Base-by-base conservation (phyloP, 2,888 invertebrate genomes). In the Portevinia maculata region DNA sequence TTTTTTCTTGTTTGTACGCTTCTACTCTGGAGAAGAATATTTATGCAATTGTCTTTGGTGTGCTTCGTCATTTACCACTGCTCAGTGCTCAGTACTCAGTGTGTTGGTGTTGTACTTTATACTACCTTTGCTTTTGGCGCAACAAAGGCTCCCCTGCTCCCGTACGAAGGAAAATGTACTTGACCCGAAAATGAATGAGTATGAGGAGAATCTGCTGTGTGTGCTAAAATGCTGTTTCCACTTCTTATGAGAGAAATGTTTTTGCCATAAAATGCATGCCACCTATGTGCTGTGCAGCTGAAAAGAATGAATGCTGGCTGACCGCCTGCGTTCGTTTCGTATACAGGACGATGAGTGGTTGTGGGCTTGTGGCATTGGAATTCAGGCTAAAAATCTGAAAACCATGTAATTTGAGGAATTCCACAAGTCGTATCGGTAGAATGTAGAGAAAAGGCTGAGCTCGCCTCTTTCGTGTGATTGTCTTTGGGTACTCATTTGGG, bases 111-210 rank as follows among this genome's bases (percentile, higher is more conserved):
- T 46, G 60, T 62, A 6, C n/a, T n/a, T 37, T 34, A 67, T 69
- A n/a, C n/a, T n/a, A n/a, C 59, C 50, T 64, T 59, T 48, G 64
- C 64, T 64, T 59, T 32, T 34, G 34, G 53, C n/a, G 55, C 17
- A 78, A 69, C 83, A 67, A 71, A 78, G 75, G 48, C n/a, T 44
- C 46, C 48, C 37, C 41, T 28, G 34, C 9, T 48, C 17, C 53
- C 50, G 15, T 53, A 24, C 41, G 8, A 46, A 41, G 24, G 11
- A 34, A 48, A 24, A 5, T 39, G 69, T 79, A 79, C 83, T 83
- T 83, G 83, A 83, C 78, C 83, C 71, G 57, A 83, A 83, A 83
- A 78, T 71, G 71, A 78, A 83, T 78, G 78, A 64, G 57, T 53
- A 69, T 62, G 28, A 65, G 65, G 60, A 59, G 65, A 59, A 62